Evolutionary conservation across 2,113 vertebrate species (phyloP).

Genomic region (Neolamprologus longior): DNA sequence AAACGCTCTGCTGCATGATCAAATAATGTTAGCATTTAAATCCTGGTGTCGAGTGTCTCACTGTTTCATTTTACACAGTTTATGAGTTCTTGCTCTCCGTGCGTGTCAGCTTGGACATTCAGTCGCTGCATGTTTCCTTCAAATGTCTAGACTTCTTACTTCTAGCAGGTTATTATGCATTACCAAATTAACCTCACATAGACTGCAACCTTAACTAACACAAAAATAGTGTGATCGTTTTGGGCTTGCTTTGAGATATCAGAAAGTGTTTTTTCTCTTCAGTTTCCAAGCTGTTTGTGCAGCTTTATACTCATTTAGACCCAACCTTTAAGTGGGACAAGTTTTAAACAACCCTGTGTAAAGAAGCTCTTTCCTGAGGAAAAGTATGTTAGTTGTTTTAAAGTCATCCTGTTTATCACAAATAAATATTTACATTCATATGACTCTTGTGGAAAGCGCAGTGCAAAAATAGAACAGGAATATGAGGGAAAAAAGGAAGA

Average conservation of each 20-base stretch:
- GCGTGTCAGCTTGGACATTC: neutral
- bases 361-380: neutral
- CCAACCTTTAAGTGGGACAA: neutral
- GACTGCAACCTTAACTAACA: neutral
- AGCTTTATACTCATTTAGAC: neutral
- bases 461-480: neutral
- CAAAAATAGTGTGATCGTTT: neutral
- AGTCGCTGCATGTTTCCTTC: neutral
- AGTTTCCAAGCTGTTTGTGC: neutral
- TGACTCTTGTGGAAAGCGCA: neutral
- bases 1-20: neutral
- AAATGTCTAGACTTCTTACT: neutral
- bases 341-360: neutral
- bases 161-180: neutral
- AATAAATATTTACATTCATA: neutral
- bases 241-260: neutral
- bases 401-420: neutral
- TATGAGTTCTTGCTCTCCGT: neutral
- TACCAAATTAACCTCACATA: neutral
- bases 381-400: neutral
- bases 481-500: neutral
- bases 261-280: neutral
- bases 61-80: neutral
- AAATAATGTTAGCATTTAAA: neutral
- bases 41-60: neutral